Conservation (phyloP, 2,888 invertebrate genomes). For the Limenitis camilla region DNA sequence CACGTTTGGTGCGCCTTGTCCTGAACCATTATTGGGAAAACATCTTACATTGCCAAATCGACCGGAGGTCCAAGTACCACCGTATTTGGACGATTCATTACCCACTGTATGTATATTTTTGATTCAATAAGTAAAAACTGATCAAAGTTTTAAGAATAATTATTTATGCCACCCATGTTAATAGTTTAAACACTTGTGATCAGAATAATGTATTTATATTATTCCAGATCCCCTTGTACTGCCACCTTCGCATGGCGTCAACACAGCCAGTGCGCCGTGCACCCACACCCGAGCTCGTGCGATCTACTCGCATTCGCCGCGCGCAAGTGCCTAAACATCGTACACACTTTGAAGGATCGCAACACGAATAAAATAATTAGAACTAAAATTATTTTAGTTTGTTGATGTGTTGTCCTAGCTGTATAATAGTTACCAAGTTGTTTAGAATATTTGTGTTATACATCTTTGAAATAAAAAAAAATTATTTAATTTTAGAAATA, state of each 20-base stretch:
- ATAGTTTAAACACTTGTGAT: too few relatives aligned
- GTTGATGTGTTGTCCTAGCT: too few relatives aligned
- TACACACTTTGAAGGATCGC: slow-evolving; percentile 65
- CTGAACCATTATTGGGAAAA: slow-evolving; percentile 74
- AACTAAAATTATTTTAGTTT: too few relatives aligned
- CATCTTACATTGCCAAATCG: slow-evolving; percentile 72
- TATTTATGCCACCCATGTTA: not conserved
- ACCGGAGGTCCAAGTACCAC: slow-evolving; percentile 61
- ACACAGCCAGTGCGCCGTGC: slow-evolving; percentile 73
- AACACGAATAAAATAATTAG: not conserved
- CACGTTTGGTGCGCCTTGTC: slow-evolving; percentile 72
- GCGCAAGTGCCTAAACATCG: slow-evolving; percentile 47
- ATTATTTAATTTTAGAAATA: too few relatives aligned
- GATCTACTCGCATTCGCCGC: slow-evolving; percentile 49
- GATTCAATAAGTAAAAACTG: too few relatives aligned
- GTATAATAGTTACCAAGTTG: too few relatives aligned
- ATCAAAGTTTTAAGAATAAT: not conserved
- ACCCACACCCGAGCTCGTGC: slow-evolving; percentile 70
- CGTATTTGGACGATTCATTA: slow-evolving; percentile 77
- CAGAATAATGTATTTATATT: too few relatives aligned
- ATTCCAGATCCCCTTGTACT: slow-evolving; percentile 80
- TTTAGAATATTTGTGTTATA: too few relatives aligned
- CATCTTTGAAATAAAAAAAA: too few relatives aligned
- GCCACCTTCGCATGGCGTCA: slow-evolving; percentile 77
- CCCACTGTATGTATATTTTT: slow-evolving; percentile 34